Evolutionary conservation across 2,888 invertebrate species (phyloP), one percentile per base, ranked within the genome.

Genomic region (Megastigmus dorsalis): DNA sequence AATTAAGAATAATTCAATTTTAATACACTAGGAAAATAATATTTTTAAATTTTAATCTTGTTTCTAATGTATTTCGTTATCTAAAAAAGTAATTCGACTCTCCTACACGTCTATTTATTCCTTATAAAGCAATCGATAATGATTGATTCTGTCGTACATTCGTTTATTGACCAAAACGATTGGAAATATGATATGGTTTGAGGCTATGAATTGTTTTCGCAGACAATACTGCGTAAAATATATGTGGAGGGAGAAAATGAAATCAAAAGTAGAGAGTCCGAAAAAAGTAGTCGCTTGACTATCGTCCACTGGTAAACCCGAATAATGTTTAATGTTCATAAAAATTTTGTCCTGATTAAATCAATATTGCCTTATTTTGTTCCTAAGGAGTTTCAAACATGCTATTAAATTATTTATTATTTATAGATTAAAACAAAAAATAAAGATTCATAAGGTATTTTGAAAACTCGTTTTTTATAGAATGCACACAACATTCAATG

Each of bases 141-240:
- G 15, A 60, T 60, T 60, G 30, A 60, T 67, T 67, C 20, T 9
- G n/a, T 45, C 28, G 30, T 55, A 20, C 9, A 33, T 20, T 33
- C 41, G 20, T 43, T 55, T 41, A 33, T 57, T 36, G 50, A 48
- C 23, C 13, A 20, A 60, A 60, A 23, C 13, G 43, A 62, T 54
- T 62, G 50, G 43, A 45, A 62, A 70, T 23, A 13, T 45, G 69
- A 60, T 60, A 60, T 23, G 23, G 30, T 43, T 43, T 62, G 30
- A 38, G 52, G 41, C 41, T 52, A 52, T n/a, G 20, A 20, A 50
- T 18, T n/a, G 60, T 60, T 69, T 59, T n/a, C 36, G 18, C 23
- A 30, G 52, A 15, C 36, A 68, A 41, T 20, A 28, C n/a, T 30
- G 28, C 28, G 41, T 30, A 3, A 30, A 60, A 41, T 26, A 15